These are phyloP conservation scores for Corythoichthys haematopterus DNA, from an alignment of 2,113 vertebrate genomes.

Conservation along the genomic window DNA sequence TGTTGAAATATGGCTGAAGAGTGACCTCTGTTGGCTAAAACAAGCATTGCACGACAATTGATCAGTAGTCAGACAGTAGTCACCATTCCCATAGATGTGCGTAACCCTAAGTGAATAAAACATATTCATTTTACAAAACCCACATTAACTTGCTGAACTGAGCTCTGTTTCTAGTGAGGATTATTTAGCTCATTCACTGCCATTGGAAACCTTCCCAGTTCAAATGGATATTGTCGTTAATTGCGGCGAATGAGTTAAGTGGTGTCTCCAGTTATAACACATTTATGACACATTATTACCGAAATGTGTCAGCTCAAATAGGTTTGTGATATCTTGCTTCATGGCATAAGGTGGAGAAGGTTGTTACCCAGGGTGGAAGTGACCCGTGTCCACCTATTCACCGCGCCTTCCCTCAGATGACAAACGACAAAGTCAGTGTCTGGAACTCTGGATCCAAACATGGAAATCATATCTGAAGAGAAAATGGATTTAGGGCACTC, in stretches of 20 bases:
- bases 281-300: background rate
- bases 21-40: slow-evolving; percentile 59
- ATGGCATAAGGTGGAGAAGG: slow-evolving; percentile 46
- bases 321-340: background rate
- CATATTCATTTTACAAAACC: too few relatives aligned
- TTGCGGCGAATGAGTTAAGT: too few relatives aligned
- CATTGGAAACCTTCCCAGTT: too few relatives aligned
- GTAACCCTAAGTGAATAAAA: too few relatives aligned
- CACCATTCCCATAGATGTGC: too few relatives aligned
- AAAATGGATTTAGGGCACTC: background rate
- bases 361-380: slow-evolving; percentile 56
- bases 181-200: background rate
- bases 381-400: slow-evolving; percentile 64
- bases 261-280: too few relatives aligned
- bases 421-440: slow-evolving; percentile 46
- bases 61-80: too few relatives aligned
- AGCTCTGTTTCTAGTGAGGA: background rate
- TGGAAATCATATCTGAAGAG: slow-evolving; percentile 22
- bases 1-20: slow-evolving; percentile 20
- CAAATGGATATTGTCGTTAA: too few relatives aligned
- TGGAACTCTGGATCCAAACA: slow-evolving; percentile 31
- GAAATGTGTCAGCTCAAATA: background rate
- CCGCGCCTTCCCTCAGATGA: slow-evolving; percentile 53
- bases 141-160: background rate
- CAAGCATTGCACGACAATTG: slow-evolving; percentile 13